Evolutionary conservation across 2,888 invertebrate species (phyloP).

Genomic region (Sicus ferrugineus): DNA sequence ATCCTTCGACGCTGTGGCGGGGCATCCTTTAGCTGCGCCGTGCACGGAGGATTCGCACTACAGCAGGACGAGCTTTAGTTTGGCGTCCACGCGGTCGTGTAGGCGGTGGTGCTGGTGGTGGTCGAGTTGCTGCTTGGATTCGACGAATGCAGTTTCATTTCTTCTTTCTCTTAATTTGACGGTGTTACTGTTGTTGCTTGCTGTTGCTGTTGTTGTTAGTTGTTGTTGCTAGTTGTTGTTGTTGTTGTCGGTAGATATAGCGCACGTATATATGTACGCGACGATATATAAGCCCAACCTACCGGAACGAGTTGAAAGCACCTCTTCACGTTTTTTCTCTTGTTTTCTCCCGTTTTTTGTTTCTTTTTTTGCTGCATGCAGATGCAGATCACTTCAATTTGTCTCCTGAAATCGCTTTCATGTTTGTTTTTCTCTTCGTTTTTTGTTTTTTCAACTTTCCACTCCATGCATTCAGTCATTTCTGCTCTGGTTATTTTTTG

Average conservation of each 20-base stretch:
- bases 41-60: background rate
- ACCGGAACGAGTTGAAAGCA: no score
- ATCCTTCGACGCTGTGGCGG: conserved; percentile 29
- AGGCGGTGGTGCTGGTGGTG: background rate
- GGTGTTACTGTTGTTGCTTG: no score
- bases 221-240: no score
- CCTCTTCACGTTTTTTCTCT: background rate
- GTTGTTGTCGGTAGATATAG: no score
- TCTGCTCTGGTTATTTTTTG: conserved; percentile 2
- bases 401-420: conserved; percentile 55
- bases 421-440: conserved; percentile 37
- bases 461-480: conserved; percentile 31
- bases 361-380: background rate
- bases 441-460: conserved; percentile 22
- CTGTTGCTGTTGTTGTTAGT: no score
- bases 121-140: background rate
- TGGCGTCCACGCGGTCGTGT: no score
- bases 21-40: no score
- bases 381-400: conserved; percentile 51
- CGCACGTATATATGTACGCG: no score
- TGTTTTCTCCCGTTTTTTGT: background rate
- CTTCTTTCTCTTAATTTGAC: background rate
- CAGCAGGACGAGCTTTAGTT: no score
- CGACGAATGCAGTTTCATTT: background rate
- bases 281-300: no score